These are phyloP conservation scores for Prenolepis imparis DNA, from an alignment of 2,888 invertebrate genomes.

Conservation along the genomic window DNA sequence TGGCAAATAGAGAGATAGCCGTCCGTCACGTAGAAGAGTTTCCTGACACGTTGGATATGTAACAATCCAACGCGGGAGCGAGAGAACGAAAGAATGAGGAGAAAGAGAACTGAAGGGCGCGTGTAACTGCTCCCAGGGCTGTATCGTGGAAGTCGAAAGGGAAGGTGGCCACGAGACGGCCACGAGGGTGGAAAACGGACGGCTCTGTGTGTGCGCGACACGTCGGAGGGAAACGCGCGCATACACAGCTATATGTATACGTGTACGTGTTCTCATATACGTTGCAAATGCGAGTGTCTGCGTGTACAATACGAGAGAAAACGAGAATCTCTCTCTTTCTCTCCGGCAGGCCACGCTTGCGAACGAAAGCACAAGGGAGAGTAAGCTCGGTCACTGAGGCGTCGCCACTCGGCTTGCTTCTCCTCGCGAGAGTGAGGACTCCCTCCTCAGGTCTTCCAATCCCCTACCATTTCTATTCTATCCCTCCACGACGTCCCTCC, in stretches of 20 bases:
- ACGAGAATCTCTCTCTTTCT: slow-evolving; percentile 66
- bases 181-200: slow-evolving; percentile 78
- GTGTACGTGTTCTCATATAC: background rate
- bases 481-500: slow-evolving; percentile 72
- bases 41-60: slow-evolving; percentile 49
- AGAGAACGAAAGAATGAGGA: slow-evolving; percentile 60
- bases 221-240: slow-evolving; percentile 22
- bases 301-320: slow-evolving; percentile 65
- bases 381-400: slow-evolving; percentile 84
- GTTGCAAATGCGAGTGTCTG: background rate
- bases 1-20: background rate
- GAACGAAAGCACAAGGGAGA: slow-evolving; percentile 81
- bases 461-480: slow-evolving; percentile 79
- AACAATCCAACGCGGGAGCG: slow-evolving; percentile 40
- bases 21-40: slow-evolving; percentile 17
- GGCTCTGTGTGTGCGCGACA: slow-evolving; percentile 68
- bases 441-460: slow-evolving; percentile 71
- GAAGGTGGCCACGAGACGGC: slow-evolving; percentile 81
- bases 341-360: slow-evolving; percentile 76
- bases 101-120: slow-evolving; percentile 71
- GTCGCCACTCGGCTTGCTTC: slow-evolving; percentile 82
- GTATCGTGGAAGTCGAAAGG: slow-evolving; percentile 68
- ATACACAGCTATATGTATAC: background rate
- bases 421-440: slow-evolving; percentile 76
- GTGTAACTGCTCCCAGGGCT: slow-evolving; percentile 72